Evolutionary conservation across 2,113 vertebrate species (phyloP), one percentile per base, ranked within the genome.

Genomic region (Vidua chalybeata): DNA sequence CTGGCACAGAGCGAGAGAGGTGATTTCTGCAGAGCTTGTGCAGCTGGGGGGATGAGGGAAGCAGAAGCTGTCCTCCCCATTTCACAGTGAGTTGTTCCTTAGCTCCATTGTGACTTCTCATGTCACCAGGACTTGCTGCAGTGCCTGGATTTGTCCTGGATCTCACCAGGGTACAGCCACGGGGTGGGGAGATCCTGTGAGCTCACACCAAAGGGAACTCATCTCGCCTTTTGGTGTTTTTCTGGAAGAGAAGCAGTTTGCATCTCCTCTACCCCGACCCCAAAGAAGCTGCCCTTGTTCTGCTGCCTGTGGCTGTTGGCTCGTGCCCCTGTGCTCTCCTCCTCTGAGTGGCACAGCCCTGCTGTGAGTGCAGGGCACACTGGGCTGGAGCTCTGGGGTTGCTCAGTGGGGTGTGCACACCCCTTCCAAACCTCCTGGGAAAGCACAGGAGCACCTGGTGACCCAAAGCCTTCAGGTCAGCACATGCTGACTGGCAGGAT

Each of bases 181-280:
- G 7, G 41, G 6, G 0, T 52, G 52, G 55, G 67, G 64, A 51
- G 35, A 68, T 81, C 59, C 48, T 35, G 22, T 23, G 52, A 73
- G 58, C 49, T 73, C 54, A 28, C 46, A 35, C 12, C 41, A 9
- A 11, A 39, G 54, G 15, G 30, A 82, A 30, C 43, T 91, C 55
- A 19, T 9, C 19, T 62, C 81, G 18, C 39, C 35, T 85, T 79
- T 27, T 39, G 46, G 30, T 52, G 39, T 24, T 83, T 87, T 88
- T 48, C 75, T 76, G 79, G 61, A 58, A 66, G 59, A 91, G 67
- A 6, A 74, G n/a, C 58, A 82, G 28, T 81, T 63, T 62, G 56
- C 24, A 7, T 52, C 46, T 81, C 15, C 13, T 56, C 31, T 52
- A 9, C 13, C 16, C 16, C 0, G 0, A 15, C 18, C 49, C 41